Conservation (phyloP, 2,113 vertebrate genomes). For the Mobula hypostoma region DNA sequence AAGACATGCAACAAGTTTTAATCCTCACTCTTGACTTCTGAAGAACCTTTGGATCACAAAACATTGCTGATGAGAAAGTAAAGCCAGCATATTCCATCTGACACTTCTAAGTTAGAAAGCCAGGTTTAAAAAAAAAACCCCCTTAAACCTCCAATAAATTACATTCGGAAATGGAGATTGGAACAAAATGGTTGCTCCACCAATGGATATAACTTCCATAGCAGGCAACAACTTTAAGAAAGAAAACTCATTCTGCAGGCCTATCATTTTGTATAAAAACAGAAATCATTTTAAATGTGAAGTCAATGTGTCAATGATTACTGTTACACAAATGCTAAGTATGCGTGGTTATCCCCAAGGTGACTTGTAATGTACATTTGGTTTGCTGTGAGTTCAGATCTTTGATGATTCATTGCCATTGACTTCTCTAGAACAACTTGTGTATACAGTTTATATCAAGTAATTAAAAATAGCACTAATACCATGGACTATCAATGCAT, state of each 20-base stretch:
- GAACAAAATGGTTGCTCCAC: background rate
- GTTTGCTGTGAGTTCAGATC: background rate
- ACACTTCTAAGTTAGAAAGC: background rate
- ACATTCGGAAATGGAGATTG: background rate
- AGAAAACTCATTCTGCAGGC: background rate
- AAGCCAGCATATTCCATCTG: background rate
- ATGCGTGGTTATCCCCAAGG: background rate
- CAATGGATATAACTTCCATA: background rate
- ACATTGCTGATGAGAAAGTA: background rate
- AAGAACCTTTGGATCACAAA: too few species aligned
- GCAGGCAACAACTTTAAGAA: background rate
- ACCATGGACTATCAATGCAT: background rate
- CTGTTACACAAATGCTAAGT: background rate
- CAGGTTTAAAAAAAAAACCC: background rate
- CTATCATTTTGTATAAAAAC: background rate
- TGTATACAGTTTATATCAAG: background rate
- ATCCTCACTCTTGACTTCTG: too few species aligned
- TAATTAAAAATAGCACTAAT: conserved; percentile 19
- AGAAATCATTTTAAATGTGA: background rate
- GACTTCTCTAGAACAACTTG: background rate
- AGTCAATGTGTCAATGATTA: background rate
- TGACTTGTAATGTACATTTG: background rate
- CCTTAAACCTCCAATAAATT: background rate
- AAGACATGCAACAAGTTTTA: too few species aligned
- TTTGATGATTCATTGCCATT: background rate